A percentile compares a stretch with the other conserved stretches of the same genome.
Evolutionary conservation across 2,113 vertebrate species (phyloP).

Genomic region (Muntiacus muntjak): DNA sequence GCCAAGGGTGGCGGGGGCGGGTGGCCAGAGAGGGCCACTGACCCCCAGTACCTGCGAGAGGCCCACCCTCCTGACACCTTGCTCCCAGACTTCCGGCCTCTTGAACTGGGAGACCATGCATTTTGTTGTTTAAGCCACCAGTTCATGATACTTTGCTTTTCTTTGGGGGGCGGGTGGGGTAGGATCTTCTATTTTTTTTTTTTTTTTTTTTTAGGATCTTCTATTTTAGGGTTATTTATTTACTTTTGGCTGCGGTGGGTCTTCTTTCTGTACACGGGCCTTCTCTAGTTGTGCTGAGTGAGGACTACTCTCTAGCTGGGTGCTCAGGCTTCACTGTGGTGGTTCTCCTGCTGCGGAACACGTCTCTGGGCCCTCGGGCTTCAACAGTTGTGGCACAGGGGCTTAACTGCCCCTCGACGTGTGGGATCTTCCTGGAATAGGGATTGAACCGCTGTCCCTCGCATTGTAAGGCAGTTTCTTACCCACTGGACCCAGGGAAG

Average conservation of each 20-base stretch:
- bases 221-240: neutral
- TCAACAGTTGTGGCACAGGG: neutral
- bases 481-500: neutral
- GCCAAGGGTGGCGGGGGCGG: neutral
- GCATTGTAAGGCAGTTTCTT: neutral
- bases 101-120: neutral
- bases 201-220: too few relatives aligned
- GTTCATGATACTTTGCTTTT: neutral
- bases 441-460: fast-evolving
- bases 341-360: neutral
- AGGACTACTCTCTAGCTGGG: neutral
- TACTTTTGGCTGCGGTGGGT: neutral
- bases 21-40: neutral
- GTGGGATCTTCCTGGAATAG: neutral
- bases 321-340: neutral
- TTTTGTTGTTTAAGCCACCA: neutral
- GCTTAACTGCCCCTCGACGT: neutral
- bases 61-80: neutral
- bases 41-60: neutral
- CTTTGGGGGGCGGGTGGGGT: neutral
- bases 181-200: neutral
- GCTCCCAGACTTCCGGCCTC: neutral
- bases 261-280: neutral
- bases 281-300: neutral
- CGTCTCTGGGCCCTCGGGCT: neutral